Percentiles rank a stretch among this genome's conserved stretches.
phyloP scores from a whole-genome alignment of 1,140 invertebrate genomes.

The Drosophila yakuba region DNA sequence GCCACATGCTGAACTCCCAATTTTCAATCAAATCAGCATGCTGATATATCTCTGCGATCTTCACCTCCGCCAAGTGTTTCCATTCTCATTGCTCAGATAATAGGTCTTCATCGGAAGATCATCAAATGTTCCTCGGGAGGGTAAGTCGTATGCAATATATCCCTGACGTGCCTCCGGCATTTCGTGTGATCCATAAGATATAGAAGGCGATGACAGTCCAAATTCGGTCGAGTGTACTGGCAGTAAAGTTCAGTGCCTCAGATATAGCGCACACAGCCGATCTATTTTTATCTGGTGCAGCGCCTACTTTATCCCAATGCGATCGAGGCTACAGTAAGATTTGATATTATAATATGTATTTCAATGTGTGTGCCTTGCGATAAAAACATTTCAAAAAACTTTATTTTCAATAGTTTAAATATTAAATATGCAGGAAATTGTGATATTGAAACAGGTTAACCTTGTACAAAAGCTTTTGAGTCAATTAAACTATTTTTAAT shows the following conservation, averaged over 20 bases:
- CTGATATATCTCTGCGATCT: not conserved
- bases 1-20: constrained; percentile 33
- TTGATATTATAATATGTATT: constrained; percentile 1
- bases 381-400: constrained; percentile 1
- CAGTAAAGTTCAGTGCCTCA: constrained; percentile 46
- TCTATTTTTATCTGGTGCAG: constrained; percentile 33
- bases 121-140: constrained; percentile 9
- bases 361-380: constrained; percentile 8
- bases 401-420: not conserved
- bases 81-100: constrained; percentile 9
- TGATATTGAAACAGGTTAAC: not conserved
- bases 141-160: constrained; percentile 37
- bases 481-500: not conserved
- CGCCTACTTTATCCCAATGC: constrained; percentile 32
- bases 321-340: constrained; percentile 27
- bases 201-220: not conserved
- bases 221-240: constrained; percentile 24
- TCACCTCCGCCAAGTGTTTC: constrained; percentile 38
- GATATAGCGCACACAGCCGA: constrained; percentile 20
- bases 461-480: not conserved
- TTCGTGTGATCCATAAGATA: constrained; percentile 5
- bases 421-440: not conserved
- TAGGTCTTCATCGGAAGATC: constrained; percentile 17
- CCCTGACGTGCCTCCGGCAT: constrained; percentile 53
- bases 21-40: constrained; percentile 25